Conservation (phyloP, 35 echinoderm and acorn worm genomes). For the Holothuria glaberrima region DNA sequence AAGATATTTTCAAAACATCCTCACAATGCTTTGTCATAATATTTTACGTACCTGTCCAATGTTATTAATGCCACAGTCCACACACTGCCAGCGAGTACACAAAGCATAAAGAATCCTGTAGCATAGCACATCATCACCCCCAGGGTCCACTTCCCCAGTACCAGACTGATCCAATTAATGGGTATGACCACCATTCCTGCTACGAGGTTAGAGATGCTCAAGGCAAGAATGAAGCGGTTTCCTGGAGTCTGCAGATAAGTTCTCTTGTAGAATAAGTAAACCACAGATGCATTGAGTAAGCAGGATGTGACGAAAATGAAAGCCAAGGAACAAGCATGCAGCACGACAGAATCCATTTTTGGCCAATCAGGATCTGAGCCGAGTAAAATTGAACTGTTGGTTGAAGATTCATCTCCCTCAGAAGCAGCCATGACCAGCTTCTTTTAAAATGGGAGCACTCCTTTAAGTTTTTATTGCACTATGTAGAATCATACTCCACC, state of each 20-base stretch:
- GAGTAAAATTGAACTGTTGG: neutral
- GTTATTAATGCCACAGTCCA: constrained; percentile 56
- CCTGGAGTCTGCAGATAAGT: constrained; percentile 65
- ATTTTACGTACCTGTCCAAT: constrained; percentile 65
- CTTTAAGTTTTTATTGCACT: too few relatives aligned
- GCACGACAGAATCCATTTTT: constrained; percentile 25
- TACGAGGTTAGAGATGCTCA: constrained; percentile 68
- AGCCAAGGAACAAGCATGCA: constrained; percentile 38
- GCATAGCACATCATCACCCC: constrained; percentile 76
- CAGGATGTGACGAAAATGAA: constrained; percentile 42
- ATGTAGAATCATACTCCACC: too few relatives aligned
- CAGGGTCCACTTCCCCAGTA: constrained; percentile 67
- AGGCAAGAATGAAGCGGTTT: constrained; percentile 68
- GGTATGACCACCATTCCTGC: constrained; percentile 57
- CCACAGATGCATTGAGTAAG: constrained; percentile 61
- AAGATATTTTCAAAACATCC: too few relatives aligned
- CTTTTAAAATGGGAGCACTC: too few relatives aligned
- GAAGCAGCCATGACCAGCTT: neutral
- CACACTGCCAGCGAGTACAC: constrained; percentile 58
- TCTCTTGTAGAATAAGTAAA: constrained; percentile 60
- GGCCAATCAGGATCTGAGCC: neutral
- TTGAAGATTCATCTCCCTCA: neutral
- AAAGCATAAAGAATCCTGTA: constrained; percentile 67
- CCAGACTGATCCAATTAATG: constrained; percentile 60
- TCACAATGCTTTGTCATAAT: too few relatives aligned